Evolutionary conservation across 2,797 vertebrate genomes (phyloP), one percentile per base, ranked within the genome.

Genomic region (Anguilla obscura): DNA sequence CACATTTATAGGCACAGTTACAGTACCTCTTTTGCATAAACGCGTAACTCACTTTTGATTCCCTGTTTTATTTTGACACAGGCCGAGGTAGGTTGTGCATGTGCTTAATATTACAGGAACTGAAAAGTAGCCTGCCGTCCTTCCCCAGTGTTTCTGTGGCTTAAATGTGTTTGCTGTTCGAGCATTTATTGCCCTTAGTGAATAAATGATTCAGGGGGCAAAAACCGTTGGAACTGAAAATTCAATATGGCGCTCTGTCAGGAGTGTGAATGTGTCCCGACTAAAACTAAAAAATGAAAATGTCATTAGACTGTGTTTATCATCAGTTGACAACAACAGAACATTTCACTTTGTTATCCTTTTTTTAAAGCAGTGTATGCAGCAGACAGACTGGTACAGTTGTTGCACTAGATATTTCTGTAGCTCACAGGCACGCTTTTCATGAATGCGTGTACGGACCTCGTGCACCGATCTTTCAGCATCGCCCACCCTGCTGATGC

Each of bases 1-100:
- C 80, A 88, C 84, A n/a, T 48, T 58, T 85, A 85, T 83, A 89
- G 48, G 74, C 18, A 48, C 79, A 8, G 36, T 63, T 58, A 66
- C 48, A 27, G 56, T 85, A 80, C 27, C 60, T 83, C 24, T 45
- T 40, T 50, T 66, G 45, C 66, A 76, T 87, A 10, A 54, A 71
- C 1, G 36, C 74, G 16, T 33, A 27, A 54, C 48, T 3, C 36
- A 14, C 16, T 21, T 79, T 79, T 45, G 1, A 45, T 74, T 74
- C n/a, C 8, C 71, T 9, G 27, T 74, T 74, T 79, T 40, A 48
- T 79, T 79, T 79, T 40, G 33, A 79, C 40, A 14, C 14, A 79
- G 71, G 30, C 71, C 9, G 30, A 36, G 9, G 56, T 80, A 84
- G 48, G 71, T 54, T 52, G 10, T 52, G 50, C 50, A 52, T 10